Evolutionary conservation across 2,113 vertebrate species (phyloP), one percentile per base, ranked within the genome.

Genomic region (Chloropsis cyanopogon): DNA sequence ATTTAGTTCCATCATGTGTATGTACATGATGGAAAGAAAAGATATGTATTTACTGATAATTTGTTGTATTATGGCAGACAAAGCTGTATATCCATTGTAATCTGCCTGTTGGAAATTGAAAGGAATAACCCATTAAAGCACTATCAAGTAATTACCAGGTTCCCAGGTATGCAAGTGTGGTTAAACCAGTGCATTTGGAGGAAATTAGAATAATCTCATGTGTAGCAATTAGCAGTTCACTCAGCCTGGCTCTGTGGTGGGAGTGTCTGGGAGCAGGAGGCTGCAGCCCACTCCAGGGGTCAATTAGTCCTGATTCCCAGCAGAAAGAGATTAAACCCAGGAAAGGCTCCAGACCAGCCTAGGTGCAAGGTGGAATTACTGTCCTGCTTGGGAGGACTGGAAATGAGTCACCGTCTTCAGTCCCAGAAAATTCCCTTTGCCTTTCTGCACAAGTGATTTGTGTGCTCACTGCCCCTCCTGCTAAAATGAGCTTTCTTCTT

Each of bases 171-270:
- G n/a, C 83, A 46, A 49, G 11, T 12, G 23, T 59, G 29, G 52
- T 49, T 53, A 22, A 61, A 65, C 1, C 25, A 57, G 70, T 52
- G 47, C 56, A 35, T 82, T 78, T 21, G 61, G 56, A 87, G 46
- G 70, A 87, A 91, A 92, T 91, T 14, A 46, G 76, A 91, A 66
- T 80, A 63, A 95, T 88, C 89, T 91, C 63, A 10, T 59, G 84
- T 54, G 73, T 47, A 41, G 66, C 54, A 91, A 85, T 90, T 82
- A 93, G 70, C 28, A 72, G 46, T 17, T 92, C 42, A 12, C 52
- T 85, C 73, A 44, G 53, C 28, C 37, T 29, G 53, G 46, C 26
- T 41, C 4, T 65, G 41, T 28, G 65, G 8, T 69, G 44, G 9
- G 37, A 76, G 6, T 2, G 9, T 17, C 50, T 87, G 81, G 65